A percentile compares a stretch with the other conserved stretches of the same genome.
Evolutionary conservation across 2,113 vertebrate genomes (phyloP).

Genomic region (Mormyrus iriodes): DNA sequence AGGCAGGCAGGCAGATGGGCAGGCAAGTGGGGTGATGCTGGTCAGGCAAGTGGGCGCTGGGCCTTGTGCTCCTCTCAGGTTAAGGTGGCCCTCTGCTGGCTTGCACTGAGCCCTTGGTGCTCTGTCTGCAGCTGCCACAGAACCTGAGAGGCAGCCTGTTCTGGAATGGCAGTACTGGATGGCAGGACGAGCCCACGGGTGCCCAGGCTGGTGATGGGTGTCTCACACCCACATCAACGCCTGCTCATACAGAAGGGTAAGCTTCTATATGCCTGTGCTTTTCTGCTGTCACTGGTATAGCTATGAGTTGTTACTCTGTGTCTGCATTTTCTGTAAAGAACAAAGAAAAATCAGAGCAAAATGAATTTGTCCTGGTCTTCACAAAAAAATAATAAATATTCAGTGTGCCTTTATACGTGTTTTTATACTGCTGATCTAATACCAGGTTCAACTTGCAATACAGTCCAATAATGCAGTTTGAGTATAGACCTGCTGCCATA

Average conservation of each 20-base stretch:
- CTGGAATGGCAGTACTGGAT: background rate
- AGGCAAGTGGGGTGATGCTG: background rate
- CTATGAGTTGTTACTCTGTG: background rate
- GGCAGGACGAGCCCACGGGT: background rate
- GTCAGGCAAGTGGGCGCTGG: background rate
- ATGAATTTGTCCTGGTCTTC: background rate
- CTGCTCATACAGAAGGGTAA: too few species aligned
- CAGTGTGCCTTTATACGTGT: background rate
- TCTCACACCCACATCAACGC: too few species aligned
- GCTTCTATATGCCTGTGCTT: too few species aligned
- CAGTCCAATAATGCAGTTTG: background rate
- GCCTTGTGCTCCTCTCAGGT: background rate
- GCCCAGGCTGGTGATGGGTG: background rate
- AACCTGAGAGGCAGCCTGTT: background rate
- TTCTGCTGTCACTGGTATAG: background rate
- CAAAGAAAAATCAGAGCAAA: background rate
- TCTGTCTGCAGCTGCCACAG: background rate
- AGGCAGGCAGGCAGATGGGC: background rate
- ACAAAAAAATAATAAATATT: background rate
- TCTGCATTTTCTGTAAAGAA: background rate
- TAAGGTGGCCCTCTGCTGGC: background rate
- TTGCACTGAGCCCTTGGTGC: background rate
- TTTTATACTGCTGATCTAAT: background rate
- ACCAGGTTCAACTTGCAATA: background rate
- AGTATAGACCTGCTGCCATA: background rate